A percentile compares a stretch with the other conserved stretches of the same genome.
Evolutionary conservation across 2,797 vertebrate genomes (phyloP).

Genomic region (Xiphophorus birchmanni): DNA sequence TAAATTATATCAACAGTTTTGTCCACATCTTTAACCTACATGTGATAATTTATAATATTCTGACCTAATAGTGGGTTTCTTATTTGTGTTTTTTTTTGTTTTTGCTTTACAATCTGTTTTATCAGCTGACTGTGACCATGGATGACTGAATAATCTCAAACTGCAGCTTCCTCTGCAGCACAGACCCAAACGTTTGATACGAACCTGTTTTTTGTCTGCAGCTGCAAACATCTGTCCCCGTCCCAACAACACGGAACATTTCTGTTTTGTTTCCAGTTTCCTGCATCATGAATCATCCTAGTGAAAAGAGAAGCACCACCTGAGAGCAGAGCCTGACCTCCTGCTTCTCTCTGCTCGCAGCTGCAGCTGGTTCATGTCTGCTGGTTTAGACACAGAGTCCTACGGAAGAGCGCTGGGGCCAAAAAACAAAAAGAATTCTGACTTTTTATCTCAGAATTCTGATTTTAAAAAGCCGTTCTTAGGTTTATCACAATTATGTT

Average conservation of each 20-base stretch:
- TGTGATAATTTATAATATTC: not conserved
- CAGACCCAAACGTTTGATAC: not conserved
- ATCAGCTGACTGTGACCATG: not conserved
- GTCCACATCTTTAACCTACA: not conserved
- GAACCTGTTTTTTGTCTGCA: not conserved
- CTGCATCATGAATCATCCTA: not conserved
- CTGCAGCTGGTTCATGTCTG: not conserved
- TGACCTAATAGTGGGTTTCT: not conserved
- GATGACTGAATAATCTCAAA: not conserved
- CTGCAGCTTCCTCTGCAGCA: not conserved
- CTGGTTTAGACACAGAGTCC: not conserved
- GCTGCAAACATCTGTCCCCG: not conserved
- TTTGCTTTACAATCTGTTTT: not conserved
- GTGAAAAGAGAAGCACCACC: not conserved
- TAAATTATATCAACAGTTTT: not conserved
- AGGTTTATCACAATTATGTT: too few relatives aligned
- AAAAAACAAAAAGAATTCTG: too few relatives aligned
- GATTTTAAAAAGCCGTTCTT: too few relatives aligned
- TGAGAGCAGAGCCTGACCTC: not conserved
- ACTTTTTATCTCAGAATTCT: too few relatives aligned
- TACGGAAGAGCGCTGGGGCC: too few relatives aligned
- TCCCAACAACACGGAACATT: not conserved
- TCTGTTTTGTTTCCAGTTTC: slow-evolving; percentile 2
- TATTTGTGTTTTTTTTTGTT: not conserved
- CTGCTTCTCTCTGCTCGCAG: not conserved